These are phyloP conservation scores for Chionodraco myersi DNA, from an alignment of 2,113 vertebrate genomes.

Conservation along the genomic window DNA sequence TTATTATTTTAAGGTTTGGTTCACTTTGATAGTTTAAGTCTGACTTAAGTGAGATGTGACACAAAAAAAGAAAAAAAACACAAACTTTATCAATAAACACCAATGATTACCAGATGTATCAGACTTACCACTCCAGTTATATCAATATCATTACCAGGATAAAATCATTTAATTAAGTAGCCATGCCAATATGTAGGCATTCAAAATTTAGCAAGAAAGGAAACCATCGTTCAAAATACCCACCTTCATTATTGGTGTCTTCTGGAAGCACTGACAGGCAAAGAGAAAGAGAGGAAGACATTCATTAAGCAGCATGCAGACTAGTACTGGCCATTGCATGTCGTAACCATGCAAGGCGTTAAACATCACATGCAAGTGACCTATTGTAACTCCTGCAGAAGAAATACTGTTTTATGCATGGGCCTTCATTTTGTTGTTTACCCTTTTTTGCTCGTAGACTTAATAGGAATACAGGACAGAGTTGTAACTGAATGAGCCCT, in stretches of 20 bases:
- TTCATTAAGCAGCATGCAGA: constrained; percentile 99
- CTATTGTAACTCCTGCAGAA: constrained; percentile 82
- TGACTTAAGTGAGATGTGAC: not conserved
- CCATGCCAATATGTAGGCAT: constrained; percentile 17
- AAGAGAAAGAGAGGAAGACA: constrained; percentile 98
- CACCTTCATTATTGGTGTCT: constrained; percentile 97
- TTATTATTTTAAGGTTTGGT: not conserved
- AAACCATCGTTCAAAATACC: constrained; percentile 80
- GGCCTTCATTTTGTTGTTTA: constrained; percentile 10
- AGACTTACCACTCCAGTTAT: constrained; percentile 66
- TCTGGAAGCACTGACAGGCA: constrained; percentile 97
- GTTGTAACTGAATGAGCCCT: constrained; percentile 30
- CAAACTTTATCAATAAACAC: not conserved
- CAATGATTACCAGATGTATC: not conserved
- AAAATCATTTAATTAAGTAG: constrained; percentile 20
- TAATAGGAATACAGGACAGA: constrained; percentile 49
- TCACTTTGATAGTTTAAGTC: no score
- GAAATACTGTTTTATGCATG: constrained; percentile 62
- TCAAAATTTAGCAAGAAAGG: constrained; percentile 6
- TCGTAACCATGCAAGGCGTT: constrained; percentile 95
- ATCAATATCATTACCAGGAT: constrained; percentile 18
- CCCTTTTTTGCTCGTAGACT: constrained; percentile 6
- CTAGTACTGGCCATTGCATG: constrained; percentile 96
- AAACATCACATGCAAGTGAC: constrained; percentile 97
- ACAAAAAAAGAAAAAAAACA: not conserved